These are phyloP conservation scores for Galeopsomyia nigrocyanea DNA, from an alignment of 2,888 invertebrate species.

Conservation along the genomic window DNA sequence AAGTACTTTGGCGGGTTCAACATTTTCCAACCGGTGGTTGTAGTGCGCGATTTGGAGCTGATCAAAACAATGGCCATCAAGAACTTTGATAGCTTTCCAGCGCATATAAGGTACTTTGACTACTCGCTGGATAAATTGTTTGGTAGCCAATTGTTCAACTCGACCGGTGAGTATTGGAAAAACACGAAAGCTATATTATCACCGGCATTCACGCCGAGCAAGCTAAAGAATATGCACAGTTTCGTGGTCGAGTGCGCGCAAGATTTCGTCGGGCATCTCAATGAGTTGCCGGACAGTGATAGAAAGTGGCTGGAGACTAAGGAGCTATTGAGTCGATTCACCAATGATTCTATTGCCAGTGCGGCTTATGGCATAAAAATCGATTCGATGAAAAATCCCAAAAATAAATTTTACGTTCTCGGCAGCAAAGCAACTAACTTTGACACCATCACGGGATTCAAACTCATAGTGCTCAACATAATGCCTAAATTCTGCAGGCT, in stretches of 20 bases:
- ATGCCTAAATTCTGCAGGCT: constrained; percentile 45
- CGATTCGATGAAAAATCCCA: constrained; percentile 53
- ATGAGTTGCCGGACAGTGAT: constrained; percentile 3
- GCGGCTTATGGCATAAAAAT: constrained; percentile 54
- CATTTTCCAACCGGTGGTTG: constrained; percentile 53
- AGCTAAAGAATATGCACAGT: constrained; percentile 17
- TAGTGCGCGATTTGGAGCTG: constrained; percentile 61
- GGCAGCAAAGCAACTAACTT: constrained; percentile 55
- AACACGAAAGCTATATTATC: constrained; percentile 70
- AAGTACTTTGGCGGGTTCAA: constrained; percentile 60
- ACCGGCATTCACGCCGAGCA: constrained; percentile 50
- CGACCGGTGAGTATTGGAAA: constrained; percentile 69
- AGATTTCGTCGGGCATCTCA: not conserved
- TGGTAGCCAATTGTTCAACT: constrained; percentile 52
- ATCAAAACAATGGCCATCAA: constrained; percentile 59
- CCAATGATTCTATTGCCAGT: constrained; percentile 55
- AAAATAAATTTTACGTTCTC: constrained; percentile 55
- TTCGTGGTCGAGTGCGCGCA: constrained; percentile 62
- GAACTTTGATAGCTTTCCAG: constrained; percentile 59
- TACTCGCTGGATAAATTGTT: constrained; percentile 52
- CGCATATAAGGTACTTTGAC: constrained; percentile 55
- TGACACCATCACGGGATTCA: constrained; percentile 13
- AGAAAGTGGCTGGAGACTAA: constrained; percentile 53
- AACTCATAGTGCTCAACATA: constrained; percentile 42
- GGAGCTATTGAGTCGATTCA: constrained; percentile 52